Percentiles rank a stretch among this genome's conserved stretches.
phyloP scores from a whole-genome alignment of 2,113 vertebrate species.

The Caretta caretta region DNA sequence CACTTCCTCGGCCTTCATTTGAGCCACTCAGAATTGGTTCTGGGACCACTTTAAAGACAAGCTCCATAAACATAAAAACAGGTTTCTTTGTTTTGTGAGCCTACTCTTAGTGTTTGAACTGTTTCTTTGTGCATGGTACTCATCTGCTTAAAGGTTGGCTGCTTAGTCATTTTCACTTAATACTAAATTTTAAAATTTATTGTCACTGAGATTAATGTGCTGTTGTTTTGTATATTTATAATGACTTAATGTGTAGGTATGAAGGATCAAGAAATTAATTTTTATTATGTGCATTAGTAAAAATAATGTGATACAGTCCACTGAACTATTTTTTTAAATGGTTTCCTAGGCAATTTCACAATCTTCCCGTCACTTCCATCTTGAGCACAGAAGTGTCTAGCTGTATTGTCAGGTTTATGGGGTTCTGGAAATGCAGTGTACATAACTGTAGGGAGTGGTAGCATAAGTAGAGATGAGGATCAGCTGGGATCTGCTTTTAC shows the following conservation, averaged over 20 bases:
- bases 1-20: neutral
- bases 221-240: neutral
- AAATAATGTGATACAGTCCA: neutral
- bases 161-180: conserved; percentile 15
- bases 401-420: too few relatives aligned
- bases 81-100: conserved; percentile 22
- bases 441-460: neutral
- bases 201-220: neutral
- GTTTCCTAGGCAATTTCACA: neutral
- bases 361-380: neutral
- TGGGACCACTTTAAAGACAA: neutral
- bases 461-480: neutral
- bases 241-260: neutral
- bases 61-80: conserved; percentile 7
- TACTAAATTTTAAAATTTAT: conserved; percentile 3
- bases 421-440: neutral
- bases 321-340: neutral
- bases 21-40: neutral
- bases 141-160: neutral
- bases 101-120: conserved; percentile 1
- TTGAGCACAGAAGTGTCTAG: neutral
- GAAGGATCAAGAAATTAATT: neutral
- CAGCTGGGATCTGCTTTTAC: conserved; percentile 10
- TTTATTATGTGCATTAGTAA: neutral
- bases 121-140: neutral